Evolutionary conservation across 2,888 invertebrate species (phyloP), one percentile per base, ranked within the genome.

Genomic region (Sphaerophoria rueppellii): DNA sequence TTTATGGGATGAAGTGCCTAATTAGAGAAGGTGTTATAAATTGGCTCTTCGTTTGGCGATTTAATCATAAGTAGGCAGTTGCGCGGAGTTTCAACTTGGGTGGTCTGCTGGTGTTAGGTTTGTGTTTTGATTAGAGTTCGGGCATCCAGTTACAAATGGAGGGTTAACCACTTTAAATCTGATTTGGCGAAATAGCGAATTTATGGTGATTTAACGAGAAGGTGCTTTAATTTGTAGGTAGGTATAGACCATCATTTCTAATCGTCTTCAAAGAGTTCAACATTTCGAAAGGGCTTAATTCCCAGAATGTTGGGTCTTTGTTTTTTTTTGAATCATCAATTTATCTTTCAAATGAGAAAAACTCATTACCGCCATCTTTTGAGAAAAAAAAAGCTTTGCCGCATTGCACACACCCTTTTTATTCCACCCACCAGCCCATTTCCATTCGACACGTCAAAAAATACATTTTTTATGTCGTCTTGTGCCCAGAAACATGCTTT

Each of bases 401-500:
- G 24, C 24, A 24, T 24, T 24, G 1, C 24, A 1, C 24, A 2
- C 40, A 12, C 50, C 65, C 16, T 32, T n/a, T 7, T 40, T 58
- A 11, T 1, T 2, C 7, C 24, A 7, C 50, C 4, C 7, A 40
- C 12, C 16, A 35, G 16, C 24, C 14, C 6, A 37, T 24, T 37
- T 57, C 14, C 12, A 58, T 40, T 6, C 11, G 0, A 6, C 24
- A 16, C 9, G 65, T 24, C 24, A 55, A 46, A 48, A 73, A 24
- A 12, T 12, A 32, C 60, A 16, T 63, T 40, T 34, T 55, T 16
- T 60, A 24, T 60, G 40, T 40, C 60, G 32, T 65, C n/a, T 55
- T 61, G 67, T 63, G 48, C n/a, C 9, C 3, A n/a, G 63, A 77
- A 55, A 77, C 43, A 80, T 74, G 70, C 65, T 80, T 57, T 60